Base-by-base conservation (phyloP, 2,888 invertebrate species). In the Drosophila kambysellisi region DNA sequence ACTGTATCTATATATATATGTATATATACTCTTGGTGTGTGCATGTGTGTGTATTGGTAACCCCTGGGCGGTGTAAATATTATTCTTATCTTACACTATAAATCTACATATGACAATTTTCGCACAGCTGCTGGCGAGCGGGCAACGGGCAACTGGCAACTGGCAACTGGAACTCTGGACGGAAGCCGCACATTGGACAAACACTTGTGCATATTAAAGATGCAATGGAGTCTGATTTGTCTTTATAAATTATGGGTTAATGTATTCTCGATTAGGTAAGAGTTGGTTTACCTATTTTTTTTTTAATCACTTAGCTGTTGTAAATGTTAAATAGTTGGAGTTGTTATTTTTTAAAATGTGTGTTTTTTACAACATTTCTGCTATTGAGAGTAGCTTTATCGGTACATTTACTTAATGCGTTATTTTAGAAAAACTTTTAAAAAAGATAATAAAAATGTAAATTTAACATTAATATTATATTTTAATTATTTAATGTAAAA, bases 41-140 rank as follows among this genome's bases (percentile, higher is more conserved):
- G 56, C 30, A 52, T 60, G 48, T 70, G 41, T 64, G 56, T 69
- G 60, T 70, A 56, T 66, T 60, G 54, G 56, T 58, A 70, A 79
- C 88, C 83, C 89, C 71, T 69, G 81, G 88, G 89, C 83, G 81
- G 74, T 83, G 90, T 90, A 89, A 90, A 89, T 89, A 89, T 90
- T 90, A 81, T 81, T 81, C 87, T 87, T 89, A 89, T 89, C 89
- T 79, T 82, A 79, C 69, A 77, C 88, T 74, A 90, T 90, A 89
- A 90, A 89, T 88, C 87, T 88, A 88, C 89, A 88, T 89, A 89
- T 89, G 89, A 90, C 90, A 90, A 89, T 89, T 90, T 87, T 83
- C 83, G 76, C 89, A 79, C 74, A 76, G 74, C 74, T 76, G 76
- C 64, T 66, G 79, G 62, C 75, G 37, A 75, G 52, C 50, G 52